These are phyloP conservation scores for Thalassoma bifasciatum DNA, from an alignment of 2,113 vertebrate species.

Conservation along the genomic window DNA sequence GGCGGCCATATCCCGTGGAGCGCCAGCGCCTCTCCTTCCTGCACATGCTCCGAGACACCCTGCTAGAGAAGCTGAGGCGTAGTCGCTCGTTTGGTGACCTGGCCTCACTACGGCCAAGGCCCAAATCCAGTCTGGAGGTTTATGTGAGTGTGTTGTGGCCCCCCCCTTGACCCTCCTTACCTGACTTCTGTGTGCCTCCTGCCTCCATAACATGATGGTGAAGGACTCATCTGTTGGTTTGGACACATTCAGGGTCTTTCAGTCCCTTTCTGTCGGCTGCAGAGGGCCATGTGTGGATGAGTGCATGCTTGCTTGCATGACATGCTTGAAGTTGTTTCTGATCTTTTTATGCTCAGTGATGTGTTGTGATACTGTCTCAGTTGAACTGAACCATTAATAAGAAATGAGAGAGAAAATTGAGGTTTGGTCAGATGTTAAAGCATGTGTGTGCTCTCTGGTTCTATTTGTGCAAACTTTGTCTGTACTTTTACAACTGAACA, in stretches of 20 bases:
- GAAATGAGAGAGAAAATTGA: neutral
- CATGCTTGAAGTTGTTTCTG: constrained; percentile 6
- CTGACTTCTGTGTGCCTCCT: constrained; percentile 51
- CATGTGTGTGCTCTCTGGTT: constrained; percentile 25
- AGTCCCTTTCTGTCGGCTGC: constrained; percentile 8
- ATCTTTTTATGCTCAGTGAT: neutral
- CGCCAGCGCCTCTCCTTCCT: constrained; percentile 90
- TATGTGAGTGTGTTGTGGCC: constrained; percentile 91
- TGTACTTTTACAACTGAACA: neutral
- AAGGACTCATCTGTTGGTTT: constrained; percentile 13
- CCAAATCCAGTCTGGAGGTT: constrained; percentile 91
- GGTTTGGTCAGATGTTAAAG: neutral
- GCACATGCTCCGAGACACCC: constrained; percentile 91
- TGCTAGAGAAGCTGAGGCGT: constrained; percentile 95
- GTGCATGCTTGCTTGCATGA: constrained; percentile 58
- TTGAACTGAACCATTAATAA: neutral
- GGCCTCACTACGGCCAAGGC: constrained; percentile 91
- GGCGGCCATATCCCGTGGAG: constrained; percentile 87
- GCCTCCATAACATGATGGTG: constrained; percentile 6
- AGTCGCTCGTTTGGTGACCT: constrained; percentile 96
- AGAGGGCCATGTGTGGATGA: constrained; percentile 31
- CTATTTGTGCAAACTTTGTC: neutral
- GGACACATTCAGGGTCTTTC: constrained; percentile 38
- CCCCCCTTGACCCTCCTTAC: constrained; percentile 33
- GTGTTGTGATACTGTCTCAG: constrained; percentile 7